These are phyloP conservation scores for Strongylocentrotus purpuratus DNA, from an alignment of 35 echinoderm and acorn worm genomes.

Conservation along the genomic window DNA sequence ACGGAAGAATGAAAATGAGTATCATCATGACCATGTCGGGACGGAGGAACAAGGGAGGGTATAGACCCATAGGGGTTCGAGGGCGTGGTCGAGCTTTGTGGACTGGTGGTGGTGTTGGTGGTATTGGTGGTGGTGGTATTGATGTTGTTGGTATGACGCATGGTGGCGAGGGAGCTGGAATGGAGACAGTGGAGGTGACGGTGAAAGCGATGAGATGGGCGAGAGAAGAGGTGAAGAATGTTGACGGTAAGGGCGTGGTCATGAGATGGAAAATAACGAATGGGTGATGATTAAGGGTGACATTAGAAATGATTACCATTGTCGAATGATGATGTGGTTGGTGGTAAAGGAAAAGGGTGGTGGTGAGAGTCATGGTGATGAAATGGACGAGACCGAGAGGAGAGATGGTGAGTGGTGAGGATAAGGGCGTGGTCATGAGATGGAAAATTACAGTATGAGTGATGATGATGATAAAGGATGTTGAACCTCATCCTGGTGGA, in stretches of 20 bases:
- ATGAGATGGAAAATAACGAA: background rate
- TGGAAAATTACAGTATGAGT: no score
- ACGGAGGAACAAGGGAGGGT: background rate
- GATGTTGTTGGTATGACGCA: background rate
- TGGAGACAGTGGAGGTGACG: background rate
- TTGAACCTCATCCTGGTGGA: no score
- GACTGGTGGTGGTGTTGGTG: slow-evolving; percentile 14
- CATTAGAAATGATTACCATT: background rate
- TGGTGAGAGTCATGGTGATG: background rate
- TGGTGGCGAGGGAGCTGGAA: background rate
- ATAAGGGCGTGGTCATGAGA: background rate
- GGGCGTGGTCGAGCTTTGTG: background rate
- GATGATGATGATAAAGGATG: no score
- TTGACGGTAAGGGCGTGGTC: background rate
- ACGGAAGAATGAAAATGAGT: background rate
- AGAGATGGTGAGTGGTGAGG: no score
- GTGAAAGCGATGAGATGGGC: background rate
- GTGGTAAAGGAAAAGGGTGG: background rate
- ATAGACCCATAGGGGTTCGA: background rate
- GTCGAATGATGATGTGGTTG: background rate
- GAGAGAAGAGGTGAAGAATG: background rate
- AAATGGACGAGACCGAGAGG: background rate
- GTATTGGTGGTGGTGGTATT: background rate
- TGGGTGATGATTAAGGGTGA: background rate
- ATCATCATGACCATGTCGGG: background rate